Evolutionary conservation across 2,113 vertebrate species (phyloP).

Genomic region (Eubucco bourcierii): DNA sequence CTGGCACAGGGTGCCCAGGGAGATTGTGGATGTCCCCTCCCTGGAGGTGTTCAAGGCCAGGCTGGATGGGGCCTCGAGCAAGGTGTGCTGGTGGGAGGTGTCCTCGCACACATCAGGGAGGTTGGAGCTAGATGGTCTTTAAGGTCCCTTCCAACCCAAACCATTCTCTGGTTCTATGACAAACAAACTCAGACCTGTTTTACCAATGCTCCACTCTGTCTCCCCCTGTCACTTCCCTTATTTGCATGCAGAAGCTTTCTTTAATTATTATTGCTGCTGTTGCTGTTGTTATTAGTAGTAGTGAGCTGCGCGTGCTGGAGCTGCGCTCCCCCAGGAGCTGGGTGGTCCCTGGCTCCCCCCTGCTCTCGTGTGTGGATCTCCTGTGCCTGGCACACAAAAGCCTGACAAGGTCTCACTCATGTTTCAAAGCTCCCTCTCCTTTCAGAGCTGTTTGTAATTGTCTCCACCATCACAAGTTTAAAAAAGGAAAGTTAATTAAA

Average conservation of each 20-base stretch:
- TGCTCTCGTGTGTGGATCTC: constrained; percentile 45
- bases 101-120: too few species aligned
- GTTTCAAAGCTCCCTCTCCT: constrained; percentile 83
- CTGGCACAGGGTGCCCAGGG: too few species aligned
- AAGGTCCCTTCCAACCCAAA: too few species aligned
- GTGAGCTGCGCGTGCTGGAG: constrained; percentile 55
- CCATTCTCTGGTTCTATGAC: neutral
- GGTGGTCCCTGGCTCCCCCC: constrained; percentile 38
- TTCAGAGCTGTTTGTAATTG: constrained; percentile 95
- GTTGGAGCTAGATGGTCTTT: too few species aligned
- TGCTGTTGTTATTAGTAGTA: constrained; percentile 22
- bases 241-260: constrained; percentile 35
- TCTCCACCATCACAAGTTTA: constrained; percentile 90
- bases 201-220: neutral
- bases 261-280: constrained; percentile 43
- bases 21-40: too few species aligned
- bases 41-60: too few species aligned
- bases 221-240: neutral
- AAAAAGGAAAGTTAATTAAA: constrained; percentile 99
- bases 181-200: constrained; percentile 26
- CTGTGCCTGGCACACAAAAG: constrained; percentile 83
- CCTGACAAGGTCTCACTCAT: constrained; percentile 88
- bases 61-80: too few species aligned
- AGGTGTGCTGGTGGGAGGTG: too few species aligned
- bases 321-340: constrained; percentile 61